Evolutionary conservation across 2,888 invertebrate species (phyloP).

Genomic region (Xestia ashworthii): DNA sequence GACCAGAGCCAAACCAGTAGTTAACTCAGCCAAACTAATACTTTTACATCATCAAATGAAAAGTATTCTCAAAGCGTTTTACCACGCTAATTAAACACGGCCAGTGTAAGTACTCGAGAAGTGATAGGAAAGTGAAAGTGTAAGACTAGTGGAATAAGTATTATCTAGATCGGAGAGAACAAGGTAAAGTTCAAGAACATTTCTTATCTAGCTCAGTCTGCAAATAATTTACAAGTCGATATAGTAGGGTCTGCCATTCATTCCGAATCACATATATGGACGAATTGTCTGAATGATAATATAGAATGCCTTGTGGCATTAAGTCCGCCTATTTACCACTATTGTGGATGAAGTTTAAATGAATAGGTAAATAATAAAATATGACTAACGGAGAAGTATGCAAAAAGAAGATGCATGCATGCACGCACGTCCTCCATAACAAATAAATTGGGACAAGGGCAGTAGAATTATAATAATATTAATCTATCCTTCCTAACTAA

Average conservation of each 20-base stretch:
- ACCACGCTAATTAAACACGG: slow-evolving; percentile 67
- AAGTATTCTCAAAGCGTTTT: slow-evolving; percentile 46
- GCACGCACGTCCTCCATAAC: background rate
- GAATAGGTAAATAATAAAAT: too few species aligned
- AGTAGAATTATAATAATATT: background rate
- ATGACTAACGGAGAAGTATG: background rate
- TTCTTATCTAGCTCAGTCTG: slow-evolving; percentile 9
- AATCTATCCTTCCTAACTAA: background rate
- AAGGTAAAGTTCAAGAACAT: slow-evolving; percentile 31
- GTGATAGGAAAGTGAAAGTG: slow-evolving; percentile 66
- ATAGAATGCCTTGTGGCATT: too few species aligned
- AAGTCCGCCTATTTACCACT: too few species aligned
- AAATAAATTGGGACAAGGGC: background rate
- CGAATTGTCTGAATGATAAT: background rate
- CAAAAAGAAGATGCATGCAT: background rate
- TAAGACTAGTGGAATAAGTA: slow-evolving; percentile 25
- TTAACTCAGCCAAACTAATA: slow-evolving; percentile 31
- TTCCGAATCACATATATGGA: background rate
- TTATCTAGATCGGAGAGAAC: slow-evolving; percentile 30
- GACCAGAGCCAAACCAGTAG: slow-evolving; percentile 7
- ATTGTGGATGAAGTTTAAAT: too few species aligned
- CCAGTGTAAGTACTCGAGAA: slow-evolving; percentile 40
- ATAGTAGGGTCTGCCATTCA: background rate
- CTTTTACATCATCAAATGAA: slow-evolving; percentile 46
- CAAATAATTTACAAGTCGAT: background rate